Evolutionary conservation across 2,888 invertebrate genomes (phyloP), one percentile per base, ranked within the genome.

Genomic region (Agrotis segetum): DNA sequence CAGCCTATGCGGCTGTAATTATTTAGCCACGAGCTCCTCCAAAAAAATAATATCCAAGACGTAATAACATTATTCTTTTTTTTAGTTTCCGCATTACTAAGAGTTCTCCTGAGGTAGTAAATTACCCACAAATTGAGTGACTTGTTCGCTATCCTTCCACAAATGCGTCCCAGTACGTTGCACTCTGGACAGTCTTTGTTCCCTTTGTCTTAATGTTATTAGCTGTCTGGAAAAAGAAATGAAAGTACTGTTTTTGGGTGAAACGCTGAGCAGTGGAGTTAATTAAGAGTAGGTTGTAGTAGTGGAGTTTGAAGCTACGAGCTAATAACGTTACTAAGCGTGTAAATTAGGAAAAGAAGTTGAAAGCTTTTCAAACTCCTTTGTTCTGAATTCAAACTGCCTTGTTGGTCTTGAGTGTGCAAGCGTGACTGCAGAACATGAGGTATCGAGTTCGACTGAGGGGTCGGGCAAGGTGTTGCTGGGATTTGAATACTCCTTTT

Each of bases 101-200:
- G 19, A 69, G 63, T 61, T 49, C 72, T 68, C 71, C 29, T 9
- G 68, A 67, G 71, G 34, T 14, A 67, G 62, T 77, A 74, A 67
- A 75, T 74, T 75, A 34, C 19, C 56, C 55, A 60, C 66, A 85
- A 83, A 83, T 77, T 77, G 74, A 80, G 83, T 77, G 81, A 77
- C 68, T 82, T 82, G 83, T 71, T 69, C 62, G 40, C 74, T 9
- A 44, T 63, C 60, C 47, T 16, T 67, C 55, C 46, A 47, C 58
- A 71, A 83, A 82, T 74, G 79, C 44, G 74, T 82, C 85, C 72
- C 77, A 61, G 64, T 80, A 75, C 77, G 61, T 61, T 70, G 65
- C 70, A 79, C 68, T 77, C 61, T 49, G 56, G 64, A 60, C 59
- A 53, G 64, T 53, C 13, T 55, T 64, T 53, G 21, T 53, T 56